Conservation (phyloP, 2,113 vertebrate species). For the Oncorhynchus nerka region DNA sequence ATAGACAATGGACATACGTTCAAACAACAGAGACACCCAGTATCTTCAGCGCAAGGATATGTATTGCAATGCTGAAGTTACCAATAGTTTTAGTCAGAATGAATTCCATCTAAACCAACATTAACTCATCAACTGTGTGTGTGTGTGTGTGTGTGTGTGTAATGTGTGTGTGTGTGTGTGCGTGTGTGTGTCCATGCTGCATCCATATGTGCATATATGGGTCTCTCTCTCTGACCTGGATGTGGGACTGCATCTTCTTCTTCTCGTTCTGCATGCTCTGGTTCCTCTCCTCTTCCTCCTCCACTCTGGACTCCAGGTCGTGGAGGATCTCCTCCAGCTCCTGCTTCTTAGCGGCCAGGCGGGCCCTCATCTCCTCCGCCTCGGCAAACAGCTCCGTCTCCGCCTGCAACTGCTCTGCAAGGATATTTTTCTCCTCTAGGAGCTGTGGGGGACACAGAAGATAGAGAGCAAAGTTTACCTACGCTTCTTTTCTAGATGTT, state of each 20-base stretch:
- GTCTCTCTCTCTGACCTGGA: constrained; percentile 79
- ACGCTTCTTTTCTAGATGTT: not conserved
- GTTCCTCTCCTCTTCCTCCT: constrained; percentile 96
- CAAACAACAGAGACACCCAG: not conserved
- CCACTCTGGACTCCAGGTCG: constrained; percentile 93
- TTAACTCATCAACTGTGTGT: not conserved
- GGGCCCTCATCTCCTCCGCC: constrained; percentile 96
- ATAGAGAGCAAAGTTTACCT: not conserved
- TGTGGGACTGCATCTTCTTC: constrained; percentile 96
- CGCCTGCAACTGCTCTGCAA: constrained; percentile 94
- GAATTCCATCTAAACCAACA: too few species aligned
- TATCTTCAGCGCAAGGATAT: too few species aligned
- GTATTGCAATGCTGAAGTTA: too few species aligned
- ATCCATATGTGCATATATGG: too few species aligned
- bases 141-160: not conserved
- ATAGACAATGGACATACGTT: not conserved
- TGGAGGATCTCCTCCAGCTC: constrained; percentile 97
- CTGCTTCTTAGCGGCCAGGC: constrained; percentile 93
- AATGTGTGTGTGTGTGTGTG: not conserved
- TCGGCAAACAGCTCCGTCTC: constrained; percentile 97
- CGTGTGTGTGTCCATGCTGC: too few species aligned
- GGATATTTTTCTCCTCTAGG: constrained; percentile 95
- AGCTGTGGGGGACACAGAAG: constrained; percentile 61
- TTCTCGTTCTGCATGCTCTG: constrained; percentile 94
- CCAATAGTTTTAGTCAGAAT: too few species aligned